Base-by-base conservation (phyloP, 1,140 invertebrate species). In the Drosophila jambulina region DNA sequence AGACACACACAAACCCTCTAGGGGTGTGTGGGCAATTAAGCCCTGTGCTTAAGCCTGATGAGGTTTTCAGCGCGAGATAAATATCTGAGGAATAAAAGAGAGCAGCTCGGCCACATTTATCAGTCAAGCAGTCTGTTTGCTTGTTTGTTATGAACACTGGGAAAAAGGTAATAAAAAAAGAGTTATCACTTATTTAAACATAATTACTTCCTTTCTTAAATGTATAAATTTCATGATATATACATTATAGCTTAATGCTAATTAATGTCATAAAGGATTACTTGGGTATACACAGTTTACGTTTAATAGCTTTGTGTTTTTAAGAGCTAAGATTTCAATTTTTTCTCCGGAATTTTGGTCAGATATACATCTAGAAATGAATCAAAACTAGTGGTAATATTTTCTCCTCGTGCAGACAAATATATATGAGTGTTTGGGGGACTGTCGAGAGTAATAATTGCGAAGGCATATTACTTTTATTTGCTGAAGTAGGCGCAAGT, bases 61-160 rank as follows among this genome's bases (percentile, higher is more conserved):
- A 88, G 85, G 85, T 85, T 88, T 90, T 84, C 77, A 80, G 51
- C 85, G 54, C 76, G 72, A 88, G 84, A 87, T 88, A 87, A 87
- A 87, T 83, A 87, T 83, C 85, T 70, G 59, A 87, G 70, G 43
- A 67, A 67, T 54, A 63, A 56, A 67, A 75, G 60, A 51, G 63
- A 54, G 62, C 45, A 57, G 53, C 46, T 38, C 53, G 36, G 34
- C 25, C 40, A 57, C 40, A 61, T 72, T 70, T 65, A 45, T 65
- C 67, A 62, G 40, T 51, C 42, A 25, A 17, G 23, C 48, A 54
- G 32, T 23, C 9, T 54, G 32, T 54, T 54, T 54, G 53, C 53
- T 36, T 53, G 19, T 27, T 12, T 42, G 3, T 15, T 43, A 40
- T 12, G 17, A 19, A 27, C 59, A 46, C 70, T 54, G 15, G 3